phyloP scores from a whole-genome alignment of 2,113 vertebrate genomes.

The Macquaria ambigua region DNA sequence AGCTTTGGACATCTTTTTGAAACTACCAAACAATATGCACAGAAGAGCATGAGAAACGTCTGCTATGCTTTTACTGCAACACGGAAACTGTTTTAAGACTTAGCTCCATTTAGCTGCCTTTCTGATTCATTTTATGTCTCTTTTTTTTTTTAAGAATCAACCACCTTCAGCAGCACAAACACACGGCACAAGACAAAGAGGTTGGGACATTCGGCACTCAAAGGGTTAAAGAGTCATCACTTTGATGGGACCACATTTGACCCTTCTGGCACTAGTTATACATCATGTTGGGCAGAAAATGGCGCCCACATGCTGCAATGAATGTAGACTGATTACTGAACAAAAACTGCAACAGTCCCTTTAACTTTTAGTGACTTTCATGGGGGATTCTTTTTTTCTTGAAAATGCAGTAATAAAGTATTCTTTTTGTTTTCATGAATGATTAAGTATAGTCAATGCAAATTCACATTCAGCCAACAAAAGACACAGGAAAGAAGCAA shows the following conservation, averaged over 20 bases:
- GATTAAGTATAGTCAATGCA: slow-evolving; percentile 54
- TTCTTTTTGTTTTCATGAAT: slow-evolving; percentile 49
- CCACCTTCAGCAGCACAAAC: slow-evolving; percentile 86
- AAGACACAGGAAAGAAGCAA: slow-evolving; percentile 80
- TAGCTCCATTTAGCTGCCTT: background rate
- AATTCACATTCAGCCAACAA: slow-evolving; percentile 81
- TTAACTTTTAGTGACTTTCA: slow-evolving; percentile 89
- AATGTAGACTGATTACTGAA: slow-evolving; percentile 24
- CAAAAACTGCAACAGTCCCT: slow-evolving; percentile 85
- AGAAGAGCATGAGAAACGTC: background rate
- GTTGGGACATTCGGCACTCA: slow-evolving; percentile 83
- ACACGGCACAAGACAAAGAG: slow-evolving; percentile 56
- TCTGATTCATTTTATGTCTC: background rate
- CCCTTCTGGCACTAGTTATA: slow-evolving; percentile 6
- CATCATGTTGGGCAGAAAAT: slow-evolving; percentile 1
- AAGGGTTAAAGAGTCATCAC: slow-evolving; percentile 87
- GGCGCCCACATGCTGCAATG: slow-evolving; percentile 21
- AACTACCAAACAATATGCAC: background rate
- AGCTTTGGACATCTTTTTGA: slow-evolving; percentile 15
- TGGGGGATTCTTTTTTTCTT: slow-evolving; percentile 26
- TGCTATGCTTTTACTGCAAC: background rate
- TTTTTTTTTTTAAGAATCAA: slow-evolving; percentile 74
- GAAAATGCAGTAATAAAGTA: slow-evolving; percentile 31
- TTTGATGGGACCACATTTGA: slow-evolving; percentile 55
- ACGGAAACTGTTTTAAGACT: slow-evolving; percentile 3